Evolutionary conservation across 2,888 invertebrate genomes (phyloP).

Genomic region (Epinotia bilunana): DNA sequence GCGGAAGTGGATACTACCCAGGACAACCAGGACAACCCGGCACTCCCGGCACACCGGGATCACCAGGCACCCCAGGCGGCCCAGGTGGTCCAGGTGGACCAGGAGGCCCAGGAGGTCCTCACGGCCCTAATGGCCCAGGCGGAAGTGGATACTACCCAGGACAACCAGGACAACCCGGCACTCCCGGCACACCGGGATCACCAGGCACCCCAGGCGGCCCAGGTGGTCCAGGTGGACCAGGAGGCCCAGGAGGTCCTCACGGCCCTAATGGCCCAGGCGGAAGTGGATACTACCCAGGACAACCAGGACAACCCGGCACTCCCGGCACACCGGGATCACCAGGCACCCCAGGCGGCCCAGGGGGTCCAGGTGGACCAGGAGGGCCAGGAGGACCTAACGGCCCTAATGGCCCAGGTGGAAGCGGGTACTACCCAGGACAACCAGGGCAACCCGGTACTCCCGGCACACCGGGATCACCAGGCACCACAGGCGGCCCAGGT

Average conservation of each 20-base stretch:
- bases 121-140: constrained; percentile 75
- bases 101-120: constrained; percentile 76
- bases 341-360: constrained; percentile 47
- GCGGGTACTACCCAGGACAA: too few relatives aligned
- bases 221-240: constrained; percentile 51
- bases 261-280: constrained; percentile 52
- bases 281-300: constrained; percentile 44
- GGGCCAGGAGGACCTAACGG: constrained; percentile 68
- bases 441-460: too few relatives aligned
- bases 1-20: constrained; percentile 19
- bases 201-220: constrained; percentile 52
- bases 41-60: constrained; percentile 49
- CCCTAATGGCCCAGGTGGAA: constrained; percentile 46
- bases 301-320: constrained; percentile 48
- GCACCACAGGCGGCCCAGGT: too few relatives aligned
- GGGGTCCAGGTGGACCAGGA: constrained; percentile 71
- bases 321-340: constrained; percentile 34
- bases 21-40: constrained; percentile 43
- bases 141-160: constrained; percentile 55
- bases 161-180: constrained; percentile 51
- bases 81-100: constrained; percentile 72
- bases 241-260: constrained; percentile 50
- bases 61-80: constrained; percentile 54
- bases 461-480: too few relatives aligned
- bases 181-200: constrained; percentile 51